phyloP scores from a whole-genome alignment of 2,113 vertebrate genomes.

The Microcebus ravelobensis region DNA sequence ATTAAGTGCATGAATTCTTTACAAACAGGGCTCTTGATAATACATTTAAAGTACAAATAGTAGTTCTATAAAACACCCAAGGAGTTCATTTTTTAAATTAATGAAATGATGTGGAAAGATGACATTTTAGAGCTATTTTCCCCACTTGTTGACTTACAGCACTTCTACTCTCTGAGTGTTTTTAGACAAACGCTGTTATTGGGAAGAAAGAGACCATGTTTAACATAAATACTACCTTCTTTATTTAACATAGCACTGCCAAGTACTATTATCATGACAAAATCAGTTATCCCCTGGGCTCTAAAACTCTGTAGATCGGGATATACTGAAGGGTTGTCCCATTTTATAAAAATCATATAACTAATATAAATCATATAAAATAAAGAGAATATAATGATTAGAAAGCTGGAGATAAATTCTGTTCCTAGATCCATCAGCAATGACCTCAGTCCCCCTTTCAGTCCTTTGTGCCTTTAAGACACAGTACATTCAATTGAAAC shows the following conservation, averaged over 20 bases:
- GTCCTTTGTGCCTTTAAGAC: background rate
- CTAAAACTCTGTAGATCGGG: background rate
- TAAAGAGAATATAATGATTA: background rate
- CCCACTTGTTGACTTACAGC: background rate
- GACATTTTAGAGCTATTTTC: constrained; percentile 69
- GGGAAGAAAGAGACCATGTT: background rate
- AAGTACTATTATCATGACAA: constrained; percentile 67
- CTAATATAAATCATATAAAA: background rate
- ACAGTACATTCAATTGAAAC: background rate
- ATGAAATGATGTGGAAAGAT: constrained; percentile 69
- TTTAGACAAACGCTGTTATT: constrained; percentile 58
- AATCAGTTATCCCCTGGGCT: background rate
- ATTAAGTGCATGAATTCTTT: constrained; percentile 74
- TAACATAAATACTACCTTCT: constrained; percentile 3
- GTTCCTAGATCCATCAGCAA: background rate
- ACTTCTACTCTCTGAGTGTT: constrained; percentile 42
- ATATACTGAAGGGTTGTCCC: background rate
- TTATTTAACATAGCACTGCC: background rate
- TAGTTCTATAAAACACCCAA: constrained; percentile 52
- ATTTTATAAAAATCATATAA: background rate
- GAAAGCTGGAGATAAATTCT: background rate
- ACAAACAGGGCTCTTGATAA: constrained; percentile 71
- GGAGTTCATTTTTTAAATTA: constrained; percentile 79
- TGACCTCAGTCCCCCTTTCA: background rate
- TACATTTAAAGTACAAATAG: constrained; percentile 59